Conservation (phyloP, 92 coral and sea anemone species). For the Parazoanthus swiftii region DNA sequence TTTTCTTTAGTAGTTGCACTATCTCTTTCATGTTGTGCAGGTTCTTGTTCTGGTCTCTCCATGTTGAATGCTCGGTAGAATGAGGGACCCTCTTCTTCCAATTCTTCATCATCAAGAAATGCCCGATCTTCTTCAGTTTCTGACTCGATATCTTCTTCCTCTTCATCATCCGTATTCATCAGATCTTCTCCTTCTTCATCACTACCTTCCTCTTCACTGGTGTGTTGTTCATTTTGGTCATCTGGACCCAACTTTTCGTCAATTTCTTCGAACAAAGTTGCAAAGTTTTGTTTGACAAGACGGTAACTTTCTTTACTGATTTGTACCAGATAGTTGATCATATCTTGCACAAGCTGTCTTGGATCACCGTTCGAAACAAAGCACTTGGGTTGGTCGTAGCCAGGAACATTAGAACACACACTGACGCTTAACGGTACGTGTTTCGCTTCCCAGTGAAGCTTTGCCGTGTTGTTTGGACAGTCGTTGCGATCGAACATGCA, state of each 20-base stretch:
- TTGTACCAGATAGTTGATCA: constrained; percentile 3
- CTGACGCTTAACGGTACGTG: no score
- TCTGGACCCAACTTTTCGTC: not conserved
- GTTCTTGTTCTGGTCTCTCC: constrained; percentile 11
- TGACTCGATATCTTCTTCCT: not conserved
- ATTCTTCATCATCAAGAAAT: not conserved
- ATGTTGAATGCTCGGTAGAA: not conserved
- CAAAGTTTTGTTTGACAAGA: constrained; percentile 7
- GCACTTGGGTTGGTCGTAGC: no score
- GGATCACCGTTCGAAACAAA: constrained; percentile 37
- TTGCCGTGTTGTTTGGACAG: no score
- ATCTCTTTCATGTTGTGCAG: no score
- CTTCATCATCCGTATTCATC: constrained; percentile 27
- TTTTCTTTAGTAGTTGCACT: not conserved
- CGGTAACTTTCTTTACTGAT: constrained; percentile 39
- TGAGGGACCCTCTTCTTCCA: no score
- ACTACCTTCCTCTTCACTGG: not conserved
- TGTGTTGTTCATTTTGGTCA: not conserved
- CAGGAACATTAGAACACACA: no score
- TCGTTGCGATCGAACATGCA: no score
- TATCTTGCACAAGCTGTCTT: constrained; percentile 15
- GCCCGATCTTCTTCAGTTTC: not conserved
- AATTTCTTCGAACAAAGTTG: not conserved
- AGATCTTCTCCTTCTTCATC: constrained; percentile 15
- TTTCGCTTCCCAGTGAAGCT: no score